These are phyloP conservation scores for Prenolepis imparis DNA, from an alignment of 2,888 invertebrate genomes.

Conservation along the genomic window DNA sequence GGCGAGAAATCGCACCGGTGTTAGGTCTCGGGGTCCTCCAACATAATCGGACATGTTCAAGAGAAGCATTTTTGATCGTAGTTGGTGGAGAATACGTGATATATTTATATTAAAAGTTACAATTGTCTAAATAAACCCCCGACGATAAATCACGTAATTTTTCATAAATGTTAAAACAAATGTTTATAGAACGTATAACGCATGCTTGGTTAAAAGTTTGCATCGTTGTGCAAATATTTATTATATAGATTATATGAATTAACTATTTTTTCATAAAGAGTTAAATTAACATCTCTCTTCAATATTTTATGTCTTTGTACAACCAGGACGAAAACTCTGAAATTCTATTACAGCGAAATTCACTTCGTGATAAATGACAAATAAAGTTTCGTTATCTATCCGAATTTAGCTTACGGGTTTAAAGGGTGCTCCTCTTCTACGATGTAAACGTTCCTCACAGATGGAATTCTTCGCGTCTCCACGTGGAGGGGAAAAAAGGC, in stretches of 20 bases:
- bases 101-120: conserved; percentile 18
- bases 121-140: background rate
- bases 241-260: background rate
- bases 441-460: background rate
- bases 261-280: background rate
- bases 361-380: conserved; percentile 22
- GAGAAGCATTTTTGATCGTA: background rate
- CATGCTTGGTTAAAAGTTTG: background rate
- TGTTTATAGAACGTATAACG: background rate
- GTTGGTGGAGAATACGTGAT: conserved; percentile 4
- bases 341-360: background rate
- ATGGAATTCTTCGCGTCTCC: background rate
- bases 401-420: conserved; percentile 2
- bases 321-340: background rate
- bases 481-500: conserved; percentile 9
- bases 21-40: conserved; percentile 49
- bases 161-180: conserved; percentile 1
- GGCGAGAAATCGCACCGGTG: conserved; percentile 54
- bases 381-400: conserved; percentile 17
- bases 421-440: conserved; percentile 11
- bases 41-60: conserved; percentile 33
- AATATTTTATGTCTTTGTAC: background rate
- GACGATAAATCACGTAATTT: background rate
- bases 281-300: background rate
- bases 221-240: background rate